phyloP scores from a whole-genome alignment of 35 echinoderm and acorn worm genomes.

The Apostichopus californicus region DNA sequence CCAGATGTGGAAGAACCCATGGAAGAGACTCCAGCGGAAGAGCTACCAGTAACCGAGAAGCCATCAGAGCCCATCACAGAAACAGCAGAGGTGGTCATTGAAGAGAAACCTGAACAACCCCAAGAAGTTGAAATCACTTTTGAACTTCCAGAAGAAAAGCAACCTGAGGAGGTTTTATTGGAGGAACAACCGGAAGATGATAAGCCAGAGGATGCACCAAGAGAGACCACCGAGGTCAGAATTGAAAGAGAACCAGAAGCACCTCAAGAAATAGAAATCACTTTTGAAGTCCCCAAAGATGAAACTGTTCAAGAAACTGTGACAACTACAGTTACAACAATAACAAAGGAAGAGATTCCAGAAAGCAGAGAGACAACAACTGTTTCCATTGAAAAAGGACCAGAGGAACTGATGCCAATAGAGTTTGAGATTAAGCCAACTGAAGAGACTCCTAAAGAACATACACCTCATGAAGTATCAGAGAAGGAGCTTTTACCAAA shows the following conservation, averaged over 20 bases:
- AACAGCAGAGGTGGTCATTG: conserved; percentile 5
- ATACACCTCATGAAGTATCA: conserved; percentile 38
- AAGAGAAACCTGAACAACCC: background rate
- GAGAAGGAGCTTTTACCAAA: conserved; percentile 16
- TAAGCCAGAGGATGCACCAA: background rate
- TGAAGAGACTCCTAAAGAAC: background rate
- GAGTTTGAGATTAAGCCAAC: conserved; percentile 15
- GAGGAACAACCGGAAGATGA: background rate
- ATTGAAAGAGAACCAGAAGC: background rate
- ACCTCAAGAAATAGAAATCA: conserved; percentile 24
- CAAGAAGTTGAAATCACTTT: conserved; percentile 26
- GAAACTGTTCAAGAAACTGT: conserved; percentile 1
- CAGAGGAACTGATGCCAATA: conserved; percentile 33
- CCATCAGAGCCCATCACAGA: background rate
- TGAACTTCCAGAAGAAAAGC: conserved; percentile 12
- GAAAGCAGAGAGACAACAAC: conserved; percentile 18
- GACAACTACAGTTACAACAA: background rate
- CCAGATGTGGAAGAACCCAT: background rate
- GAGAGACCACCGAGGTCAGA: background rate
- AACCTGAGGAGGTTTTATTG: too few relatives aligned
- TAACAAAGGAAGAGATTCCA: background rate
- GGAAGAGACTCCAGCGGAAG: conserved; percentile 40
- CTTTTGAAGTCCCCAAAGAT: conserved; percentile 19
- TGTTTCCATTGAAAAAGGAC: conserved; percentile 36
- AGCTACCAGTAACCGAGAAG: background rate